Base-by-base conservation (phyloP, 2,888 invertebrate genomes). In the Pollenia angustigena region DNA sequence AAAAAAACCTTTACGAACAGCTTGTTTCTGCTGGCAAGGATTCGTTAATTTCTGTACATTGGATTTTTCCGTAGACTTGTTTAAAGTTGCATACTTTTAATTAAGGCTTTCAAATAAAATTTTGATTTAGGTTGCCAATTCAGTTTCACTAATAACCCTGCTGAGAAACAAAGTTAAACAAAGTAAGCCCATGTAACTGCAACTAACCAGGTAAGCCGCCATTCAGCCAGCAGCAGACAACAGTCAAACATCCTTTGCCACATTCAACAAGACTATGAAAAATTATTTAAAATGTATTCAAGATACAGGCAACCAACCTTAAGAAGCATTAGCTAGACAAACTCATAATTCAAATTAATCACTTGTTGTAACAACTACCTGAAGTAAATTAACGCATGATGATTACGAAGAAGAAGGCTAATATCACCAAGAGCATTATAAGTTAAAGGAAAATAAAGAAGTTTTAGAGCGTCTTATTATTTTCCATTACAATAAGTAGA, bases 91-190 rank as follows among this genome's bases (percentile, higher is more conserved):
- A 85, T 85, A 79, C 74, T 88, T 89, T 89, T 88, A 88, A 88
- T 89, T 89, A 89, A 86, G 84, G 84, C 88, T 88, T 88, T 89
- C 88, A 89, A 88, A 89, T 89, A 88, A 86, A 81, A 84, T 88
- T 89, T 88, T 89, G 89, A 89, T 89, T 88, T 88, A 86, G 89
- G 89, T 88, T 86, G 85, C 69, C 72, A 72, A 80, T 83, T 72
- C 75, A 85, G 81, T 76, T 75, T 76, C 50, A 32, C 81, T 71
- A 88, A 86, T 75, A 87, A 87, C 69, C 75, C 84, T 84, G 87
- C 87, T 81, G 84, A 18, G 87, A 72, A 50, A 42, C 16, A 12
- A 64, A 40, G 48, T 69, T 64, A 16, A 56, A 58, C 32, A n/a
- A 50, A 44, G 40, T 56, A 68, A 86, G 60, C 71, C 86, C 86